Percentiles rank a stretch among this genome's conserved stretches.
Conservation (phyloP, 92 coral and sea anemone genomes). For the Heliopora coerulea region DNA sequence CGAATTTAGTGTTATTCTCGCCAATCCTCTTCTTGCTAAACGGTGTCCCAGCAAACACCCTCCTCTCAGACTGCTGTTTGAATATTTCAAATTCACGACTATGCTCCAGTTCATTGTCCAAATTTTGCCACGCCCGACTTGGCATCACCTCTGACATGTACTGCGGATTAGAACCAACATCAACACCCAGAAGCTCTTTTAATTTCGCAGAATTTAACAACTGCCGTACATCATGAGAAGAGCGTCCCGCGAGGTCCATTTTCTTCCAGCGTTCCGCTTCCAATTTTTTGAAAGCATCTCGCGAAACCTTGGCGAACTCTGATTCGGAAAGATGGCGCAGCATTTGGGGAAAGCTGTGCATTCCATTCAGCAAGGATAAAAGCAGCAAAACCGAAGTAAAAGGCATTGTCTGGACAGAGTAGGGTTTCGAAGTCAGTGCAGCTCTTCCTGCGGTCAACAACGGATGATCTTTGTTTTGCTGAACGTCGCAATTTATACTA, state of each 20-base stretch:
- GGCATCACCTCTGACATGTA: slow-evolving; percentile 30
- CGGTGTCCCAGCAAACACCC: not conserved
- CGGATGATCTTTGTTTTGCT: not conserved
- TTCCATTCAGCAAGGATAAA: not conserved
- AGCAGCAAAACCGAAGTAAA: not conserved
- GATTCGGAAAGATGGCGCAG: not conserved
- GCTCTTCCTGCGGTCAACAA: not conserved
- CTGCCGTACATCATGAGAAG: not conserved
- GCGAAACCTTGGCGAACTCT: slow-evolving; percentile 9
- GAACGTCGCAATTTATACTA: slow-evolving; percentile 17
- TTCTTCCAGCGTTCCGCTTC: slow-evolving; percentile 3
- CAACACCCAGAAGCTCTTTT: slow-evolving; percentile 15
- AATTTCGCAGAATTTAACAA: slow-evolving; percentile 1
- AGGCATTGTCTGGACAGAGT: not conserved
- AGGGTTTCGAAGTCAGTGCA: not conserved
- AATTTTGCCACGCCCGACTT: slow-evolving; percentile 15
- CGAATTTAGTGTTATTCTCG: slow-evolving; percentile 11
- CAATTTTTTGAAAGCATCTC: slow-evolving; percentile 12
- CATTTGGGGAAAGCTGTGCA: not conserved
- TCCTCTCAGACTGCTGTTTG: not conserved
- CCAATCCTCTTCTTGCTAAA: not conserved
- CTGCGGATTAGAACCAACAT: slow-evolving; percentile 9
- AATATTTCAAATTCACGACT: slow-evolving; percentile 5
- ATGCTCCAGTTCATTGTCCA: not conserved
- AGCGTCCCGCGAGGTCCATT: not conserved